Conservation (phyloP, 2,888 invertebrate species). For the Orthosia incerta region DNA sequence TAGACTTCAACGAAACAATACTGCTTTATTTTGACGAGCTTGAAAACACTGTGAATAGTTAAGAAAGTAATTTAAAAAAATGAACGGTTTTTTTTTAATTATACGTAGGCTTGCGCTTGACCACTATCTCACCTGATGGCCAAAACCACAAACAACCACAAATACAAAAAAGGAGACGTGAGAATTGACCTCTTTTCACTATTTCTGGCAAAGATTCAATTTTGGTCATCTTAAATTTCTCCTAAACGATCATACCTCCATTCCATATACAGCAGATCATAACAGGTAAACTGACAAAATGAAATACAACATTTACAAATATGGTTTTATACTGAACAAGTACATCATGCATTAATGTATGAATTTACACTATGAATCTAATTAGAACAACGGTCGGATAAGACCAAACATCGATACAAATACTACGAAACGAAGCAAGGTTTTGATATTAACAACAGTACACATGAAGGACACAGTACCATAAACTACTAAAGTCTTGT, state of each 20-base stretch:
- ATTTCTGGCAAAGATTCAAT: background rate
- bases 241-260: background rate
- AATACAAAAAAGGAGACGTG: slow-evolving; percentile 6
- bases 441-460: slow-evolving; percentile 36
- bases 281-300: slow-evolving; percentile 46
- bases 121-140: too few species aligned
- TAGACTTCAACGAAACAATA: slow-evolving; percentile 7
- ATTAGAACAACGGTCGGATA: slow-evolving; percentile 48
- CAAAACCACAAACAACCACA: background rate
- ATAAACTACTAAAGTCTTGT: slow-evolving; percentile 17
- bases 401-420: slow-evolving; percentile 52
- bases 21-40: slow-evolving; percentile 25
- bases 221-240: slow-evolving; percentile 4
- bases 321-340: slow-evolving; percentile 58
- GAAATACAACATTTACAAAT: slow-evolving; percentile 57
- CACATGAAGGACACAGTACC: slow-evolving; percentile 15
- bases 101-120: too few species aligned
- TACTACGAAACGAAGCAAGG: slow-evolving; percentile 47
- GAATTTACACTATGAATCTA: slow-evolving; percentile 59
- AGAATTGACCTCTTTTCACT: slow-evolving; percentile 4
- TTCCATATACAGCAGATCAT: slow-evolving; percentile 1
- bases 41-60: slow-evolving; percentile 15
- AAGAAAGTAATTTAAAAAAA: slow-evolving; percentile 6
- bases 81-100: too few species aligned
- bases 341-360: slow-evolving; percentile 62